Base-by-base conservation (phyloP, 2,797 vertebrate species). In the Epinephelus awoara region DNA sequence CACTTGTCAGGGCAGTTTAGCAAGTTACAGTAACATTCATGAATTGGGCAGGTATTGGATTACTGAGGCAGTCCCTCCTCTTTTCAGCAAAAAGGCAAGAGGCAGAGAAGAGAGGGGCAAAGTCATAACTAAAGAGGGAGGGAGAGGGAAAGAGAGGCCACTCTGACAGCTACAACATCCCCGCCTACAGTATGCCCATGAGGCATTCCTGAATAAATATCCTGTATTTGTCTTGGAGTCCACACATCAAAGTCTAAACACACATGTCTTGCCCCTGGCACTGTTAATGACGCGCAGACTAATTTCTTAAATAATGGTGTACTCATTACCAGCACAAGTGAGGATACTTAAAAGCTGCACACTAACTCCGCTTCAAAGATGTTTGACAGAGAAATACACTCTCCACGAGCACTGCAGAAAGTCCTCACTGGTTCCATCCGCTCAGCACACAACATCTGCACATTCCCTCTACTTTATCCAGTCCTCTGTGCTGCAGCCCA, bases 11-110 rank as follows among this genome's bases (percentile, higher is more conserved):
- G 94, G 96, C 96, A 96, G 96, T 95, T 95, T 86, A 95, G 93
- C 94, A 89, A 95, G 96, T 95, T 91, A 93, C 91, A 92, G 92
- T 92, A 94, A 93, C 84, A 94, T 95, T 96, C 79, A 91, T 96
- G 95, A 95, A 93, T 93, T 80, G 88, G 89, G 91, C 96, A 97
- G 97, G 97, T 97, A 95, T 98, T 96, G 94, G 90, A 95, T 98
- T 97, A 97, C 97, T 86, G 27, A 85, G 93, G 86, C 82, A 21
- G 94, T 91, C 90, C 96, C 96, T 96, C 96, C 97, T 94, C 89
- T 89, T 94, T 91, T 71, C 91, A 90, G 90, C 73, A 77, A 88
- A 86, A 85, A 90, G 75, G 73, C 85, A 81, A 77, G 75, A 89
- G 80, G 82, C 67, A 89, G 80, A 81, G 80, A 79, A 83, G 82